Base-by-base conservation (phyloP, 2,797 vertebrate species). In the Muscicapa striata region DNA sequence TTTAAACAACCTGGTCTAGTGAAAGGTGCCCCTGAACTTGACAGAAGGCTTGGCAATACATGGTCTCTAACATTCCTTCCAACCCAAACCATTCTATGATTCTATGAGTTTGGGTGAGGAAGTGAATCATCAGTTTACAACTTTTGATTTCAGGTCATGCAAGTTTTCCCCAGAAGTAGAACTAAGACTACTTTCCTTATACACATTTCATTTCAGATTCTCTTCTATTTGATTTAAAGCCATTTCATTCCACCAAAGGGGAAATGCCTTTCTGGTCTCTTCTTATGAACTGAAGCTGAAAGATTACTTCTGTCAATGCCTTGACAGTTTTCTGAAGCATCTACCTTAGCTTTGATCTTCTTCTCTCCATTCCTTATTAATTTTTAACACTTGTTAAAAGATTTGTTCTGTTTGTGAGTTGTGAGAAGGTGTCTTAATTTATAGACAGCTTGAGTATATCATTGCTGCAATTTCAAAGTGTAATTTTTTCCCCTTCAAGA, bases 341-440 rank as follows among this genome's bases (percentile, higher is more conserved):
- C 73, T 76, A 82, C 67, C 45, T 79, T 58, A 76, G 70, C 85
- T 95, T 93, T 94, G 92, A 95, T 94, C 91, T 94, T 46, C 58
- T 81, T 62, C 41, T 86, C 58, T 64, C 26, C 77, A 82, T 70
- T 93, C 21, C 66, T 67, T 91, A 92, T 93, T 96, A 95, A 92
- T 94, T 94, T 96, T 96, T 94, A 95, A 95, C 87, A 93, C 95
- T 94, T 92, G 84, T 93, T 94, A 95, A 94, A 84, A 90, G 91
- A 84, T 95, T 90, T 88, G 87, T 84, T 94, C 91, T 94, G 34
- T 94, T 94, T 90, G 89, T 79, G 83, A 94, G 46, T 84, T 48
- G 19, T 2, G 7, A 92, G 77, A 96, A 92, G 74, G 87, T 95
- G 48, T 82, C 89, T 94, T 96, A 83, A 91, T 94, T 93, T 94